Percentiles rank a stretch among this genome's conserved stretches.
Conservation (phyloP, 1,140 invertebrate genomes). For the Aphis gossypii region DNA sequence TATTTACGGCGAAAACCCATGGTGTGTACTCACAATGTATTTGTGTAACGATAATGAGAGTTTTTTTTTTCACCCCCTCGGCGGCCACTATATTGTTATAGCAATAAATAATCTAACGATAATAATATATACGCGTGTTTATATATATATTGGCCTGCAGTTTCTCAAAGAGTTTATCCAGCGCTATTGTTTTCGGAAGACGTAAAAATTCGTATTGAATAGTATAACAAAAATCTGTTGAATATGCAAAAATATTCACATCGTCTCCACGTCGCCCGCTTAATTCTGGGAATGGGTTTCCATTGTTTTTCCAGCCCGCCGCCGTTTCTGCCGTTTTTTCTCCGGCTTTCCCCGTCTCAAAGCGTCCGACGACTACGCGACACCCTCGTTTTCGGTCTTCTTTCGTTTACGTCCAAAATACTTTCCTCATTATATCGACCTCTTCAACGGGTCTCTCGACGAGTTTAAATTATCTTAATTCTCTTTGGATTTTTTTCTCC, state of each 20-base stretch:
- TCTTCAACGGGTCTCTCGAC: neutral
- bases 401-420: slow-evolving; percentile 28
- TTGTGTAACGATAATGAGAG: neutral
- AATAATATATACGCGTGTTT: neutral
- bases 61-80: neutral
- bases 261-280: neutral
- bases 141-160: neutral
- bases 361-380: neutral
- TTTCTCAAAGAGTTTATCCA: neutral
- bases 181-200: neutral
- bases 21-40: neutral
- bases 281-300: neutral
- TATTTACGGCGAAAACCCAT: neutral
- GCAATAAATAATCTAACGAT: neutral
- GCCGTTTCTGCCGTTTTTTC: neutral
- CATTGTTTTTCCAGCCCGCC: neutral
- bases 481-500: neutral
- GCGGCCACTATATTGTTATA: neutral
- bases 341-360: neutral
- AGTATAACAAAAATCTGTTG: slow-evolving; percentile 22
- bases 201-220: neutral
- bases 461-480: slow-evolving; percentile 24
- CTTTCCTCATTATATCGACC: slow-evolving; percentile 35
- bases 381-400: neutral
- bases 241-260: slow-evolving; percentile 42